Evolutionary conservation across 1,140 invertebrate species (phyloP).

Genomic region (Platyscapa corneri): DNA sequence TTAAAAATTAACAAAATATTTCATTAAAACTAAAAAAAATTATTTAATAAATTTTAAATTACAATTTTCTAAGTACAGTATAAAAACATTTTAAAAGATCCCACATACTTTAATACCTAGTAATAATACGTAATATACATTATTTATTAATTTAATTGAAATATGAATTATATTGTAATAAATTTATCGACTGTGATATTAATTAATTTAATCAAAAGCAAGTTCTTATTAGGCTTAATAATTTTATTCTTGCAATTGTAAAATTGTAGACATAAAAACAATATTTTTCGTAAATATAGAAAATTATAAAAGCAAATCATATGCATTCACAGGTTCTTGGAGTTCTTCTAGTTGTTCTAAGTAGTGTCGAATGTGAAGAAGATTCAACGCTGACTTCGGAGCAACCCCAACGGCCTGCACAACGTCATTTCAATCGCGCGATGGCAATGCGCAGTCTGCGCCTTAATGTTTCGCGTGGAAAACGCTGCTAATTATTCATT

Average conservation of each 20-base stretch:
- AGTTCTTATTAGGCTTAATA: not conserved
- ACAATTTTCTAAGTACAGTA: not conserved
- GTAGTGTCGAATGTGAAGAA: constrained; percentile 75
- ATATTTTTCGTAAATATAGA: not conserved
- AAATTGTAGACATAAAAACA: not conserved
- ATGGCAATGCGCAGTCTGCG: constrained; percentile 89
- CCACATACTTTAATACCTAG: not conserved
- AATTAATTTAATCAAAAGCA: not conserved
- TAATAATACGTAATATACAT: too few relatives aligned
- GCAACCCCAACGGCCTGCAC: constrained; percentile 79
- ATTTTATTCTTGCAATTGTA: not conserved
- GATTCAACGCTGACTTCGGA: constrained; percentile 77
- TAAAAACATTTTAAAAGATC: not conserved
- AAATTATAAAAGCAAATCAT: not conserved
- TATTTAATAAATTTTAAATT: not conserved
- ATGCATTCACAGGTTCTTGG: constrained; percentile 80
- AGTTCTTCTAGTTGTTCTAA: constrained; percentile 86
- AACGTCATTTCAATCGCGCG: constrained; percentile 87
- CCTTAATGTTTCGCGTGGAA: constrained; percentile 74
- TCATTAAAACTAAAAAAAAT: not conserved
- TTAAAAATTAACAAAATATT: not conserved
- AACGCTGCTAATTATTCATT: constrained; percentile 69
- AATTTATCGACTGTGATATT: not conserved
- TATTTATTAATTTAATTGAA: too few relatives aligned
- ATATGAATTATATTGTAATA: too few relatives aligned